Conservation (phyloP, 2,888 invertebrate species). For the Mythimna pallens region DNA sequence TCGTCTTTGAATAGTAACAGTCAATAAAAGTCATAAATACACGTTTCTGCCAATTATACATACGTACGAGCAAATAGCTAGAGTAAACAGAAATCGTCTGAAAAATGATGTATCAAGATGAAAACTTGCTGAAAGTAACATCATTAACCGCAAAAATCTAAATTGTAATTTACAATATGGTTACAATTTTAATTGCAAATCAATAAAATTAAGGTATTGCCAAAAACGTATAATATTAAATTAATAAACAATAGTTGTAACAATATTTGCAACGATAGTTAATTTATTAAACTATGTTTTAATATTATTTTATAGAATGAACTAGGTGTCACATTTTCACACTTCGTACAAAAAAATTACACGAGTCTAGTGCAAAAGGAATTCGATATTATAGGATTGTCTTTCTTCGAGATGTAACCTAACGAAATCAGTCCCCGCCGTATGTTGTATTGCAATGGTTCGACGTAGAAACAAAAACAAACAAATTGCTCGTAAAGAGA, state of each 20-base stretch:
- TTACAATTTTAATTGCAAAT: not conserved
- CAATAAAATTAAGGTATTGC: not conserved
- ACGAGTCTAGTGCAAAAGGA: not conserved
- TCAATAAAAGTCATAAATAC: not conserved
- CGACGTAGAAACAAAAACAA: not conserved
- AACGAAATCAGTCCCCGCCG: not conserved
- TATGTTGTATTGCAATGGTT: not conserved
- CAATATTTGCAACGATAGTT: too few relatives aligned
- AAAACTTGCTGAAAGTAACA: not conserved
- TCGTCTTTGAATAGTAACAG: constrained; percentile 3
- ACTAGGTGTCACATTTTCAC: not conserved
- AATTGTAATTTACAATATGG: not conserved
- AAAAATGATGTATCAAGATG: not conserved
- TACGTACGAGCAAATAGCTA: not conserved
- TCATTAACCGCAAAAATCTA: not conserved
- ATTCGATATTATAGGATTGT: not conserved
- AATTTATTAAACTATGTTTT: too few relatives aligned
- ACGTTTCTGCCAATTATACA: constrained; percentile 13
- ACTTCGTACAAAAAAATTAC: not conserved
- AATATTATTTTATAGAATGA: not conserved
- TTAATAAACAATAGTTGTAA: too few relatives aligned
- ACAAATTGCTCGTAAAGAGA: not conserved
- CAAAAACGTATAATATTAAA: not conserved
- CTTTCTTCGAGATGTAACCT: not conserved
- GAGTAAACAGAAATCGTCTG: not conserved